Conservation (phyloP, 2,888 invertebrate species). For the Nomada fabriciana region DNA sequence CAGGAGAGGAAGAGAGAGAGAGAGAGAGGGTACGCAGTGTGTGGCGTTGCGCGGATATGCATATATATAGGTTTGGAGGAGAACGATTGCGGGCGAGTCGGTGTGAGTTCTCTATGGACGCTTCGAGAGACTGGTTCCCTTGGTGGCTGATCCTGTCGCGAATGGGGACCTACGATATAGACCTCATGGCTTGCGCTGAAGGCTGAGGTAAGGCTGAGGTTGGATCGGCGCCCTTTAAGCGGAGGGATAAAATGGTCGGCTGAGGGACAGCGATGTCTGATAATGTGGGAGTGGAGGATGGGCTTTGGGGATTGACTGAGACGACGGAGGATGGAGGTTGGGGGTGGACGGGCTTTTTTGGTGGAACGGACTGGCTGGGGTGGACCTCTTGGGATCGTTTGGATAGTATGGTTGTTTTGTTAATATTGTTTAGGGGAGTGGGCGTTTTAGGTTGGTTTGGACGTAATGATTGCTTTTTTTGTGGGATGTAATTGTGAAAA, state of each 20-base stretch:
- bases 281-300: constrained; percentile 53
- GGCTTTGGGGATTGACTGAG: neutral
- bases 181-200: constrained; percentile 77
- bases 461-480: too few relatives aligned
- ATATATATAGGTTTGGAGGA: neutral
- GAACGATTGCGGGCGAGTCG: neutral
- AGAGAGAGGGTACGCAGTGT: neutral
- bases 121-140: constrained; percentile 40
- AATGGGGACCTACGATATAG: constrained; percentile 73
- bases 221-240: constrained; percentile 49
- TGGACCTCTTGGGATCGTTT: neutral
- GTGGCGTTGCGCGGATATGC: neutral
- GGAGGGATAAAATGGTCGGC: constrained; percentile 62
- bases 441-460: too few relatives aligned
- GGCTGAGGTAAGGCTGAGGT: neutral
- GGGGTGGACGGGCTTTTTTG: neutral
- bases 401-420: neutral
- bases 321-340: neutral
- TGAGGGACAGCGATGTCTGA: constrained; percentile 62
- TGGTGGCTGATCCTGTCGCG: constrained; percentile 26
- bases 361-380: too few relatives aligned
- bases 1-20: neutral
- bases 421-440: neutral
- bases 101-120: neutral
- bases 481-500: too few relatives aligned